These are phyloP conservation scores for Hemithea aestivaria DNA, from an alignment of 2,888 invertebrate species.

Conservation along the genomic window DNA sequence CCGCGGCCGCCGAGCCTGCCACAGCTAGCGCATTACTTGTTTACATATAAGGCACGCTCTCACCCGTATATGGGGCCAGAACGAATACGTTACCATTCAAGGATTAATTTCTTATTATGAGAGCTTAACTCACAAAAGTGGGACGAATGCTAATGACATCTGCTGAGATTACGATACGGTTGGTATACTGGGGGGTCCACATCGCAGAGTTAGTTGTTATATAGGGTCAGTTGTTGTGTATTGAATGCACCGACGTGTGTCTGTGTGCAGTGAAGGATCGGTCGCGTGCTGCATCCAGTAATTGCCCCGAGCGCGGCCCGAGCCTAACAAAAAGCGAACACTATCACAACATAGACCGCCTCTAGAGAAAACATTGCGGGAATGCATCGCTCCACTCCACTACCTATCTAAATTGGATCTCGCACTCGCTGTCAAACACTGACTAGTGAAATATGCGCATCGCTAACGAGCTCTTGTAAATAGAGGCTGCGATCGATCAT, in stretches of 20 bases:
- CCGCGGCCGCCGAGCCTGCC: constrained; percentile 2
- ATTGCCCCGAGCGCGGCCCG: neutral
- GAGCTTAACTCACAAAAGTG: constrained; percentile 37
- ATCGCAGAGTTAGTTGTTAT: too few species aligned
- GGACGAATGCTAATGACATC: constrained; percentile 29
- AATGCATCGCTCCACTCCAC: constrained; percentile 14
- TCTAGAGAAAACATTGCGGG: constrained; percentile 17
- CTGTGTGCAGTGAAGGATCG: too few species aligned
- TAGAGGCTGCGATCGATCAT: neutral
- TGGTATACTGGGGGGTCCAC: too few species aligned
- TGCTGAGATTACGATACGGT: neutral
- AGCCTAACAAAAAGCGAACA: constrained; percentile 3
- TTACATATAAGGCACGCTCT: constrained; percentile 67
- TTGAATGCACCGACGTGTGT: too few species aligned
- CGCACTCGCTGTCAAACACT: constrained; percentile 20
- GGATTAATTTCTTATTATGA: constrained; percentile 50
- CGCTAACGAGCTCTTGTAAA: constrained; percentile 4
- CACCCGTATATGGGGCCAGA: constrained; percentile 52
- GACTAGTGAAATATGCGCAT: constrained; percentile 17
- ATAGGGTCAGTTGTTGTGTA: too few species aligned
- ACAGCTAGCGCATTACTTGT: constrained; percentile 68
- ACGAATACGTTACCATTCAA: constrained; percentile 64
- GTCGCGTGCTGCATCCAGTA: constrained; percentile 1
- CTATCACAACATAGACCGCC: constrained; percentile 1
- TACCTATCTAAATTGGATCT: constrained; percentile 20